Evolutionary conservation across 1,140 invertebrate species (phyloP).

Genomic region (Watersipora subatra): DNA sequence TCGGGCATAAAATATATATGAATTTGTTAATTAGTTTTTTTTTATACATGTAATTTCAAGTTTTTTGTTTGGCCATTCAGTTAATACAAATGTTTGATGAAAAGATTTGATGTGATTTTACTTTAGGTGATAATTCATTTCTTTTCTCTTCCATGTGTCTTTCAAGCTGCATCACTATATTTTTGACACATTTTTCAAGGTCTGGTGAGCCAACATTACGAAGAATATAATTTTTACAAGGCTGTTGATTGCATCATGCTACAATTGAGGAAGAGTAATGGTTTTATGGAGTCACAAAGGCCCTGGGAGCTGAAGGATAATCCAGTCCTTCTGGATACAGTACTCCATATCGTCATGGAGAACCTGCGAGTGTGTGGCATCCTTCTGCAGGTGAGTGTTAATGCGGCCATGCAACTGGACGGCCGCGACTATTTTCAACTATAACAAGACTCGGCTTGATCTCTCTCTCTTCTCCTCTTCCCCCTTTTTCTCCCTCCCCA

Average conservation of each 20-base stretch:
- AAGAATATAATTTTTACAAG: conserved; percentile 66
- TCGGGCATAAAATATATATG: too few species aligned
- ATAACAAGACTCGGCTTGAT: conserved; percentile 44
- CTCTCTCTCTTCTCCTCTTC: not conserved
- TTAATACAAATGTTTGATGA: too few species aligned
- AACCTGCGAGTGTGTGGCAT: conserved; percentile 43
- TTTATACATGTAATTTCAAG: too few species aligned
- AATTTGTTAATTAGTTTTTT: too few species aligned
- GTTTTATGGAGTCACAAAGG: conserved; percentile 66
- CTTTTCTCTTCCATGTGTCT: too few species aligned
- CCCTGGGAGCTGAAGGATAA: conserved; percentile 64
- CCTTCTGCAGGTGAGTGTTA: conserved; percentile 17
- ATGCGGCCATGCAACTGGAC: not conserved
- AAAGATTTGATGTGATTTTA: too few species aligned
- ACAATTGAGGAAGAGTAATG: conserved; percentile 61
- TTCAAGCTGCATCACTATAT: too few species aligned
- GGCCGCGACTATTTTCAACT: conserved; percentile 62
- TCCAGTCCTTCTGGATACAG: conserved; percentile 49
- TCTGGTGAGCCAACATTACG: conserved; percentile 48
- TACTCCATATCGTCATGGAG: conserved; percentile 72
- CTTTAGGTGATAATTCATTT: too few species aligned
- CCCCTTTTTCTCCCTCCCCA: not conserved
- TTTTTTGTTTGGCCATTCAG: too few species aligned
- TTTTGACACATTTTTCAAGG: conserved; percentile 16
- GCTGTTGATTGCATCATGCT: conserved; percentile 63